phyloP scores from a whole-genome alignment of 1,140 invertebrate genomes.

The Nilaparvata lugens region DNA sequence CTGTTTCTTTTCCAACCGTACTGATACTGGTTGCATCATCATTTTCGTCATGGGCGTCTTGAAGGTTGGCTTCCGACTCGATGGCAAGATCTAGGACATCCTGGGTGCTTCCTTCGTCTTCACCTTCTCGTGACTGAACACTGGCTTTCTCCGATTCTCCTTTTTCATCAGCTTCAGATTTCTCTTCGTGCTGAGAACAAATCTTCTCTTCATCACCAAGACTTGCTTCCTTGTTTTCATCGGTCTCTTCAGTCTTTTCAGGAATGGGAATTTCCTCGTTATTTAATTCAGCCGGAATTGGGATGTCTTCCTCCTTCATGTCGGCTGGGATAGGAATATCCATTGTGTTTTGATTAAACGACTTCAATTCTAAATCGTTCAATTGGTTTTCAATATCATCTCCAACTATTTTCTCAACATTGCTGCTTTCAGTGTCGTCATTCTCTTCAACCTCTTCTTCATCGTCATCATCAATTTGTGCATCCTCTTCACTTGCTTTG shows the following conservation, averaged over 20 bases:
- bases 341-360: slow-evolving; percentile 33
- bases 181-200: background rate
- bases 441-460: slow-evolving; percentile 20
- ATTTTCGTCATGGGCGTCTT: slow-evolving; percentile 8
- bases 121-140: slow-evolving; percentile 6
- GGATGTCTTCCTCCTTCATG: slow-evolving; percentile 38
- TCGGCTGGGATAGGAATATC: slow-evolving; percentile 34
- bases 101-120: slow-evolving; percentile 20
- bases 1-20: background rate
- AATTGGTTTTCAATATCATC: slow-evolving; percentile 33
- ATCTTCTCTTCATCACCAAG: background rate
- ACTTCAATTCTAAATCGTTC: slow-evolving; percentile 33
- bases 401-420: slow-evolving; percentile 26
- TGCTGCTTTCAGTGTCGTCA: slow-evolving; percentile 26
- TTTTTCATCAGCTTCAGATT: background rate
- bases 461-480: slow-evolving; percentile 22
- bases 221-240: slow-evolving; percentile 27
- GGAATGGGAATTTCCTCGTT: slow-evolving; percentile 34
- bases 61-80: slow-evolving; percentile 16
- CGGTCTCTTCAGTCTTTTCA: slow-evolving; percentile 27
- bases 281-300: slow-evolving; percentile 33
- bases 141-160: slow-evolving; percentile 9
- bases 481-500: slow-evolving; percentile 26
- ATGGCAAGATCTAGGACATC: slow-evolving; percentile 18
- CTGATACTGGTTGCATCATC: background rate